phyloP scores from a whole-genome alignment of 2,797 vertebrate genomes.

The Sebastiscus albofasciatus region DNA sequence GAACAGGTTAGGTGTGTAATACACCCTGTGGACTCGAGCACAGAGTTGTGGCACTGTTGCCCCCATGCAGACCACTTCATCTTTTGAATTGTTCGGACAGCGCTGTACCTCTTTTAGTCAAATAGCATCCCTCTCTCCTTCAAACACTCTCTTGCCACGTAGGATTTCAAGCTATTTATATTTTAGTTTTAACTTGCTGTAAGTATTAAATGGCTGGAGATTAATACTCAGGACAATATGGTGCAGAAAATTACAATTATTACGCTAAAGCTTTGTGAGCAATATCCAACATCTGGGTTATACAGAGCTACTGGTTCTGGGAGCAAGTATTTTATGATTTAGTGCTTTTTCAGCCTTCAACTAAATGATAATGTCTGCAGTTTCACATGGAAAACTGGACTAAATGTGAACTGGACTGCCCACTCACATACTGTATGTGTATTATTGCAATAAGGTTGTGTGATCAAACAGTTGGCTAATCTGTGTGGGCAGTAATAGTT shows the following conservation, averaged over 20 bases:
- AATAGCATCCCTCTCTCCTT: not conserved
- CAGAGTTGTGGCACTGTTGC: not conserved
- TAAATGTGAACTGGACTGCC: not conserved
- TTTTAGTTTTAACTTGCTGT: not conserved
- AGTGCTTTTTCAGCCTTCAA: not conserved
- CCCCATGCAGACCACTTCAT: not conserved
- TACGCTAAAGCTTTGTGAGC: not conserved
- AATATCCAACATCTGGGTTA: not conserved
- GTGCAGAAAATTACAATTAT: not conserved
- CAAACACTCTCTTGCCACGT: not conserved
- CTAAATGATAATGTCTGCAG: not conserved
- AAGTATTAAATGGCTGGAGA: not conserved
- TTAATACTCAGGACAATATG: not conserved
- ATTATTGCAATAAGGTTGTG: not conserved
- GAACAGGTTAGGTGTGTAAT: constrained; percentile 21
- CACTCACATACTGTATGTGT: not conserved
- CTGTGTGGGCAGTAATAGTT: not conserved
- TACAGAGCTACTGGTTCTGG: not conserved
- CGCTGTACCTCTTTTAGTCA: not conserved
- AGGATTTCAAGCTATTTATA: not conserved
- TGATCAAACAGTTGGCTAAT: not conserved
- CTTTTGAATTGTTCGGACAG: not conserved
- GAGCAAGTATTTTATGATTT: not conserved
- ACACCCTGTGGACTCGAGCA: not conserved
- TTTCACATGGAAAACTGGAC: not conserved